Evolutionary conservation across 2,113 vertebrate species (phyloP), one percentile per base, ranked within the genome.

Genomic region (Cariama cristata): DNA sequence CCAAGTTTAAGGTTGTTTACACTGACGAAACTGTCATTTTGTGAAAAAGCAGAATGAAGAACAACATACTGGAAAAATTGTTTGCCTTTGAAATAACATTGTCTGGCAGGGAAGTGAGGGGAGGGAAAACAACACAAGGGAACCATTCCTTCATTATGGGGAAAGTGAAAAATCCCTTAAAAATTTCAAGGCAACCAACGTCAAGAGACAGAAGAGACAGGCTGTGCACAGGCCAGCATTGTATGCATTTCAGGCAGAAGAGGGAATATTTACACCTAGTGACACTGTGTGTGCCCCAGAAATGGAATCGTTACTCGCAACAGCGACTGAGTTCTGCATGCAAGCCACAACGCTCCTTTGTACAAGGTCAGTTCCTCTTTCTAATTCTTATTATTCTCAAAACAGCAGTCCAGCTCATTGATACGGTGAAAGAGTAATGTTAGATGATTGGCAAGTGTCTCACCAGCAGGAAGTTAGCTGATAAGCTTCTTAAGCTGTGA

Each of bases 401-500:
- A 92, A 79, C 60, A 76, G 86, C 88, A 84, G 85, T 94, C 88
- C 73, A 93, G 80, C 86, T 95, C 87, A 94, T 45, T 95, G 96
- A 97, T 95, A 96, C 75, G 19, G 90, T 84, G 94, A 81, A 95
- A 73, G 84, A 95, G 90, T 74, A 91, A 35, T 92, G 92, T 90
- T 68, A 93, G 91, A 82, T 94, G 96, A 96, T 83, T 97, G 95
- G 88, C 94, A 97, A 94, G 72, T 88, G 83, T 93, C 92, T 95
- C 84, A 93, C 69, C 89, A 90, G 96, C 95, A 97, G 93, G 93
- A 96, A 96, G 92, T 95, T 95, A 82, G 87, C 95, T 96, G 96
- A 98, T 97, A 97, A 98, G 94, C 96, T 91, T 91, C 97, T 97
- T 97, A 97, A 95, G 92, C 91, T 86, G 88, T 82, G 95, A 96